Percentiles rank a stretch among this genome's conserved stretches.
These are phyloP conservation scores for Enteromius afrohamiltoni DNA, from an alignment of 2,797 vertebrate genomes.

Conservation along the genomic window DNA sequence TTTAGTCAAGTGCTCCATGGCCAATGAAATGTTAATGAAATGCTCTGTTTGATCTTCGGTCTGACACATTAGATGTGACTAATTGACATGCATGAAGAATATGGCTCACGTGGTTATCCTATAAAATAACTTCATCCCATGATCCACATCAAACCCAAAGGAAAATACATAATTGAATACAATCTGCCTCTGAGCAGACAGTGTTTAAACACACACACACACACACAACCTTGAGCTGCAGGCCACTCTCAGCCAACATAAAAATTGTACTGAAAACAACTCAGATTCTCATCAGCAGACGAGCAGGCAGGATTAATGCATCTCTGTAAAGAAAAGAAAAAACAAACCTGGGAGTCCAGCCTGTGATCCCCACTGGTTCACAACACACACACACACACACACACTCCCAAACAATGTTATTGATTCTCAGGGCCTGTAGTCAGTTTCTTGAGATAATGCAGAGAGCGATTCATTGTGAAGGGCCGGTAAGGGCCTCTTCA, in stretches of 20 bases:
- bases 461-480: constrained; percentile 53
- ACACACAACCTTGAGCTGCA: constrained; percentile 29
- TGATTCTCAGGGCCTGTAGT: constrained; percentile 16
- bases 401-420: not conserved
- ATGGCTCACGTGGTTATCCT: not conserved
- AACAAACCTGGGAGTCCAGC: not conserved
- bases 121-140: constrained; percentile 1
- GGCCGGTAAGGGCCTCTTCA: constrained; percentile 63
- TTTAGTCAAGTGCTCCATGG: not conserved
- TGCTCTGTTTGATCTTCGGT: not conserved
- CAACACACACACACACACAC: constrained; percentile 27
- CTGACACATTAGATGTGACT: not conserved
- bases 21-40: constrained; percentile 14
- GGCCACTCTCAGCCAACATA: constrained; percentile 47
- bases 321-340: constrained; percentile 6
- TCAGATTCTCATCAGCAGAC: constrained; percentile 9
- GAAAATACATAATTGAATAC: constrained; percentile 12
- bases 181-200: not conserved
- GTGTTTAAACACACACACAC: not conserved
- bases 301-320: constrained; percentile 13
- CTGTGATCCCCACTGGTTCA: not conserved
- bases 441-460: constrained; percentile 26
- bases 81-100: constrained; percentile 3
- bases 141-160: constrained; percentile 3
- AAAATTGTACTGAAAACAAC: constrained; percentile 50